Percentiles rank a stretch among this genome's conserved stretches.
Conservation (phyloP, 92 coral and sea anemone genomes). For the Pocillopora grandis region DNA sequence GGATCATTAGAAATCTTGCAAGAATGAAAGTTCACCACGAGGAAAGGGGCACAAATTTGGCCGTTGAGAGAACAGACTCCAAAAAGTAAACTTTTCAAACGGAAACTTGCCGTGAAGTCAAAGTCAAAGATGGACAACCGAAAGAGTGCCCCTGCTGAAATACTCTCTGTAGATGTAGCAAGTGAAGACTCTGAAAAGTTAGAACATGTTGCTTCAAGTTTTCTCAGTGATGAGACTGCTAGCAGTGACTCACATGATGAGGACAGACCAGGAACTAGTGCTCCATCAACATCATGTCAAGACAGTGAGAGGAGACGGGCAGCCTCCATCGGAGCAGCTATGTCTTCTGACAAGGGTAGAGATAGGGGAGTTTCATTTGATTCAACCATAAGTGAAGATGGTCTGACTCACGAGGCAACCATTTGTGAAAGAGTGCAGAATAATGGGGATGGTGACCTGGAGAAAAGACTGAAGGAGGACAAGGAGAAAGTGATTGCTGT, state of each 20-base stretch:
- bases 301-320: constrained; percentile 12
- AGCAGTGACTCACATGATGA: constrained; percentile 48
- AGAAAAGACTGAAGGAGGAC: constrained; percentile 64
- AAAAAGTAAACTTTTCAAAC: constrained; percentile 55
- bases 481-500: constrained; percentile 76
- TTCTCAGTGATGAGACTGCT: constrained; percentile 16
- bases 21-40: constrained; percentile 84
- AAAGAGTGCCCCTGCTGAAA: constrained; percentile 37
- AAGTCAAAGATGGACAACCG: constrained; percentile 59
- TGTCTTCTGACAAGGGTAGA: constrained; percentile 14
- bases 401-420: constrained; percentile 10
- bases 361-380: constrained; percentile 66
- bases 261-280: background rate
- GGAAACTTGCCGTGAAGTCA: constrained; percentile 63
- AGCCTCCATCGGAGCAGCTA: constrained; percentile 24
- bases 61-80: constrained; percentile 63
- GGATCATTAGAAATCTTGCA: constrained; percentile 72
- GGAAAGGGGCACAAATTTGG: constrained; percentile 41
- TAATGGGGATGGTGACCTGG: constrained; percentile 48
- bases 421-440: constrained; percentile 16
- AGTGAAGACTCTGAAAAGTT: constrained; percentile 14
- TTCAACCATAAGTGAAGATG: constrained; percentile 69
- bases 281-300: constrained; percentile 24
- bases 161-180: constrained; percentile 3
- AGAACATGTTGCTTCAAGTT: constrained; percentile 27